Conservation (phyloP, 2,888 invertebrate species). For the Globia sparganii region DNA sequence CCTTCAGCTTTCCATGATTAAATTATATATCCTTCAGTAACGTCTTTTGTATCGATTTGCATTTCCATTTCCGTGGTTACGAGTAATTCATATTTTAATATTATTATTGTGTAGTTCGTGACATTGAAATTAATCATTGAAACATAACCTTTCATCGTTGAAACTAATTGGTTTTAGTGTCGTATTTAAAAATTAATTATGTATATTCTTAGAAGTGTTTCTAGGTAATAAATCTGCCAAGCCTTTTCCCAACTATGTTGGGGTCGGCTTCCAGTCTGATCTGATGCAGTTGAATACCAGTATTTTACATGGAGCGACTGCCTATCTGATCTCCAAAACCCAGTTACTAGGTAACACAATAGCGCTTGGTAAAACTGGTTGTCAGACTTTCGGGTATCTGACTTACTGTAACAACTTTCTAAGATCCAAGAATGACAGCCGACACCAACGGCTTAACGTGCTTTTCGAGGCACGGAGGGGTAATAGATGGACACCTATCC, state of each 20-base stretch:
- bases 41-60: background rate
- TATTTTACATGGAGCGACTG: background rate
- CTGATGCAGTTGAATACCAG: background rate
- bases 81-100: background rate
- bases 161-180: background rate
- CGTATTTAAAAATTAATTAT: background rate
- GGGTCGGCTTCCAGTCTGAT: background rate
- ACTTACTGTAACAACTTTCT: background rate
- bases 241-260: background rate
- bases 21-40: too few relatives aligned
- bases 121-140: background rate
- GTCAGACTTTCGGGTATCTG: background rate
- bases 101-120: background rate
- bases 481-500: background rate
- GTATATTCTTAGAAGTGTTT: background rate
- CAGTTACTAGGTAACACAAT: background rate
- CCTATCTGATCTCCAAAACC: background rate
- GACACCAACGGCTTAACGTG: background rate
- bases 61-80: background rate
- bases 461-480: background rate
- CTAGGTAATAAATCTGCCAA: background rate
- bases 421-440: background rate
- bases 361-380: background rate
- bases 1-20: too few relatives aligned
- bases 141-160: background rate